Evolutionary conservation across 2,888 invertebrate genomes (phyloP), one percentile per base, ranked within the genome.

Genomic region (Acronicta aceris): DNA sequence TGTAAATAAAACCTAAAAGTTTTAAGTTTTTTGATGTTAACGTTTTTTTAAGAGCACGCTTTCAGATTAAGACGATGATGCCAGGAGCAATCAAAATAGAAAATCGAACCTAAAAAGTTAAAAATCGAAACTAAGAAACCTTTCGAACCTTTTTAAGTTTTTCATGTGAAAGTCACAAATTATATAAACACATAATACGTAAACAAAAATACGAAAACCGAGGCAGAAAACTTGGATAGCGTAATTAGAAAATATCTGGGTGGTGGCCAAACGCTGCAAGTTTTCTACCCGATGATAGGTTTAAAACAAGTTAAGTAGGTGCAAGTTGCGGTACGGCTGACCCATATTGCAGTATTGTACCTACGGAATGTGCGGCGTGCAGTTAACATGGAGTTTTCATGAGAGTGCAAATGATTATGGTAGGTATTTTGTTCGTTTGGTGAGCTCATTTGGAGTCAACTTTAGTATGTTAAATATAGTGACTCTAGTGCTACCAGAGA

Each of bases 241-340:
- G 59, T 65, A 65, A 71, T 71, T 71, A 71, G 65, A 51, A 55
- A 21, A 45, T 47, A 47, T 13, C 66, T 71, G 71, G 72, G 59
- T 17, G 8, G 45, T 33, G 16, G 76, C 71, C 76, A 71, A 74
- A 55, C 54, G 53, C 30, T 21, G 55, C 46, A 71, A 71, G 76
- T 75, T 75, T 50, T 50, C 46, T 27, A 42, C 47, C 64, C 53
- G 65, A 62, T 67, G 70, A 78, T 77, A 73, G 73, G 69, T 70
- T 76, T 76, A 52, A 63, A 72, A 75, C 67, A 68, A 72, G 65
- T 67, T 47, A 49, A 53, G 71, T 54, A 45, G n/a, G n/a, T n/a
- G n/a, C 49, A 53, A 73, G 68, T 79, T 78, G 71, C 76, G 71
- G 66, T 66, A 61, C 74, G 71, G 69, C 68, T 76, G 80, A 81